These are phyloP conservation scores for Leptinotarsa lineolata DNA, from an alignment of 1,140 invertebrate genomes.

Conservation along the genomic window DNA sequence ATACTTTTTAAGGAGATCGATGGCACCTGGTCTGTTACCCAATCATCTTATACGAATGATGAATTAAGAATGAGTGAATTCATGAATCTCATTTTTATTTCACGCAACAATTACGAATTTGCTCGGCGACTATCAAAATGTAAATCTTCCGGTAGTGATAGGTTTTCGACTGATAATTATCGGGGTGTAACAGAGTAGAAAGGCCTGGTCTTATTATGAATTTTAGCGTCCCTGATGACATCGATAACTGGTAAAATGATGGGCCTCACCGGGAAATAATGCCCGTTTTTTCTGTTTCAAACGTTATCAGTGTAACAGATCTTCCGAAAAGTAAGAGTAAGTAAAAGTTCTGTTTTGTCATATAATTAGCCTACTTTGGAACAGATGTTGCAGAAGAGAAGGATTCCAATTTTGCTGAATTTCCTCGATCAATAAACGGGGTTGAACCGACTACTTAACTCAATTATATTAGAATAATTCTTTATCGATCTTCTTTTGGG, in stretches of 20 bases:
- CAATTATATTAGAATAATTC: no score
- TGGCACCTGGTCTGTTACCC: neutral
- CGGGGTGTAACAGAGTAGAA: constrained; percentile 3
- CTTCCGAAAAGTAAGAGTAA: neutral
- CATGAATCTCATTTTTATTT: constrained; percentile 4
- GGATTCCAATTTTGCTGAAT: no score
- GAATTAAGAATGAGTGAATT: constrained; percentile 3
- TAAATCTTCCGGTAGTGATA: constrained; percentile 6
- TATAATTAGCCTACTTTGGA: neutral
- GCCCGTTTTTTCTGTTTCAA: neutral
- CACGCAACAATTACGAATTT: constrained; percentile 8
- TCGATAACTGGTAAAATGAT: neutral
- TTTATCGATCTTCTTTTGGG: no score
- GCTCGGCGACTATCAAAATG: neutral
- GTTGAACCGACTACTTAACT: no score
- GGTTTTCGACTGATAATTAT: constrained; percentile 3
- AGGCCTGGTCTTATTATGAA: neutral
- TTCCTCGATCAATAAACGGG: no score
- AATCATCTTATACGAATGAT: neutral
- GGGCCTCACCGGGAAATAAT: neutral
- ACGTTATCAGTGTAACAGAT: neutral
- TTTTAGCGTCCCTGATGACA: constrained; percentile 3
- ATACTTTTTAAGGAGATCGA: neutral
- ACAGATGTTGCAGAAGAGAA: no score
- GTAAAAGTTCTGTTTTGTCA: neutral